Evolutionary conservation across 2,797 vertebrate genomes (phyloP).

Genomic region (Cossypha caffra): DNA sequence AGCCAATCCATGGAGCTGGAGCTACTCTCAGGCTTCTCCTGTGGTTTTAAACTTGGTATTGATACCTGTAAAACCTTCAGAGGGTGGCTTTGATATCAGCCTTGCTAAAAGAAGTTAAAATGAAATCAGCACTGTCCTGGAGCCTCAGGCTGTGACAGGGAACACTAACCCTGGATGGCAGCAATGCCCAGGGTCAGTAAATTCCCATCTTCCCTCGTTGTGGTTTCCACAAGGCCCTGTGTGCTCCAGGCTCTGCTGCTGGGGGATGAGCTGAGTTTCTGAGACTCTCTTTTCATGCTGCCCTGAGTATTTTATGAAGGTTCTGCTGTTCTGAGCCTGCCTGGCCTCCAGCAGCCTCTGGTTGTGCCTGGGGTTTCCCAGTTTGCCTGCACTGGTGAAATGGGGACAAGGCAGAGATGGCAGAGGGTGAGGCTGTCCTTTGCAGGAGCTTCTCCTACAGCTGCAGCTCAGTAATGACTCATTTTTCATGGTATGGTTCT

Average conservation of each 20-base stretch:
- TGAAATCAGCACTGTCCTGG: background rate
- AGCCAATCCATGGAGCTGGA: background rate
- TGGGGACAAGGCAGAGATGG: background rate
- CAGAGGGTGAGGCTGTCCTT: background rate
- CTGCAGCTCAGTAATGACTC: background rate
- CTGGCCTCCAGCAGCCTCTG: accelerated
- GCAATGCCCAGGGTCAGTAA: accelerated
- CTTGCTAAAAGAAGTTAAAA: background rate
- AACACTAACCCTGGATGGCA: background rate
- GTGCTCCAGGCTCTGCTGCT: background rate
- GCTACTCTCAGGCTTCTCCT: background rate
- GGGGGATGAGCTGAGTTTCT: background rate
- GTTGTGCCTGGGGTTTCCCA: background rate
- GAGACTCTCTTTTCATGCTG: background rate
- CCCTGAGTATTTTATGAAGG: background rate
- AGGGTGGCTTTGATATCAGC: background rate
- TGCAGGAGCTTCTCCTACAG: background rate
- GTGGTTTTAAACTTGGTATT: background rate
- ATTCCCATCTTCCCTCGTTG: accelerated
- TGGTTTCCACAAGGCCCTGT: background rate
- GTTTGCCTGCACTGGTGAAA: background rate
- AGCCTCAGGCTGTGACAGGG: background rate
- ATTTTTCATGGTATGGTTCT: background rate
- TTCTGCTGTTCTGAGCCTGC: background rate
- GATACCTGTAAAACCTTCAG: background rate